Evolutionary conservation across 2,888 invertebrate species (phyloP).

Genomic region (Eumerus sabulonum): DNA sequence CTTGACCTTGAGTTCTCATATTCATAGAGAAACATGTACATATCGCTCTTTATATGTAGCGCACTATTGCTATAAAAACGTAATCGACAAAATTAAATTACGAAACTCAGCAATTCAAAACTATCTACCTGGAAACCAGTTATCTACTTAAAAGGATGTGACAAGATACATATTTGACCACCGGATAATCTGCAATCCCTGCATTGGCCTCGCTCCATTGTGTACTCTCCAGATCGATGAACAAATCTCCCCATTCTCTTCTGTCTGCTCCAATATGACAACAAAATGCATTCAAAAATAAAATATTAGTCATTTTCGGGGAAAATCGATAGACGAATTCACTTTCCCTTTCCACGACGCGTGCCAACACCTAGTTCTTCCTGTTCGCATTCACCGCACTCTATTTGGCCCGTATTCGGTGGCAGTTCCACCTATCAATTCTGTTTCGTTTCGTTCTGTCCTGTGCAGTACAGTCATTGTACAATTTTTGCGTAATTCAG

Average conservation of each 20-base stretch:
- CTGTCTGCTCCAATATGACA: conserved; percentile 3
- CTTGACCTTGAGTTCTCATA: too few relatives aligned
- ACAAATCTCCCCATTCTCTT: not conserved
- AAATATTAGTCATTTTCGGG: conserved; percentile 11
- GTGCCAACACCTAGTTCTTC: not conserved
- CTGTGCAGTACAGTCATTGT: too few relatives aligned
- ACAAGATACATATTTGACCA: too few relatives aligned
- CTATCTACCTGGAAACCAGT: too few relatives aligned
- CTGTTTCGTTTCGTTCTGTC: conserved; percentile 1
- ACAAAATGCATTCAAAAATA: conserved; percentile 14
- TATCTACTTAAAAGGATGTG: too few relatives aligned
- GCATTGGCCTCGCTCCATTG: conserved; percentile 62
- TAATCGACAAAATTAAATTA: too few relatives aligned
- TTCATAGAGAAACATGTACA: too few relatives aligned
- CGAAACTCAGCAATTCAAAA: too few relatives aligned
- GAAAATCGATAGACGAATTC: conserved; percentile 55
- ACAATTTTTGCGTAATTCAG: conserved; percentile 51
- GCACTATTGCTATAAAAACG: too few relatives aligned
- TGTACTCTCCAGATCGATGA: not conserved
- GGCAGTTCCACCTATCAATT: conserved; percentile 7
- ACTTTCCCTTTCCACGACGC: conserved; percentile 9
- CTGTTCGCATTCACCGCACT: conserved; percentile 1
- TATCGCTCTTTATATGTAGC: too few relatives aligned
- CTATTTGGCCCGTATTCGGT: conserved; percentile 25
- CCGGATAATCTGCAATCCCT: too few relatives aligned